Conservation (phyloP, 1,140 invertebrate genomes). For the Acromyrmex charruanus region DNA sequence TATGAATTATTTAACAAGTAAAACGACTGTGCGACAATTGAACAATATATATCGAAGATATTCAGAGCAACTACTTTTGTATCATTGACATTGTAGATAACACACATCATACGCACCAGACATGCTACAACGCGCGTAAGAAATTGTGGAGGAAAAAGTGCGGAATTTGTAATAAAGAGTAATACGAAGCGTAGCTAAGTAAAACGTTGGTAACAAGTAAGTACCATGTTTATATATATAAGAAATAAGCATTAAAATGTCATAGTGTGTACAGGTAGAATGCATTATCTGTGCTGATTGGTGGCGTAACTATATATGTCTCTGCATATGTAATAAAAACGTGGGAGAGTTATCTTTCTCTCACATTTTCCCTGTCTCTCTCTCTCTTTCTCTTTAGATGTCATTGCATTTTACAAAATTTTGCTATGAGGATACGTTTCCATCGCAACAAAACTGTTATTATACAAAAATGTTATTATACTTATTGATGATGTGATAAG, state of each 20-base stretch:
- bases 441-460: conserved; percentile 8
- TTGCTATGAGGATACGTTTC: conserved; percentile 29
- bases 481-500: background rate
- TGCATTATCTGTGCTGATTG: conserved; percentile 63
- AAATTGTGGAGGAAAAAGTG: conserved; percentile 5
- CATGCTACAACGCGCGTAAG: conserved; percentile 27
- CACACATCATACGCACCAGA: conserved; percentile 59
- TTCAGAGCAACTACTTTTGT: conserved; percentile 70
- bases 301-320: conserved; percentile 67
- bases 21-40: conserved; percentile 34
- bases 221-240: conserved; percentile 1
- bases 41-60: conserved; percentile 37
- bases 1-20: conserved; percentile 27
- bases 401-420: conserved; percentile 31
- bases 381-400: background rate
- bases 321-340: conserved; percentile 30
- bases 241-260: conserved; percentile 36
- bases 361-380: background rate
- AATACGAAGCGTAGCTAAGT: conserved; percentile 39
- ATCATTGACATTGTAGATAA: conserved; percentile 76
- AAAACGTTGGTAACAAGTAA: conserved; percentile 24
- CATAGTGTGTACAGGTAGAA: conserved; percentile 68
- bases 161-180: conserved; percentile 33
- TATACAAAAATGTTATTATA: conserved; percentile 9
- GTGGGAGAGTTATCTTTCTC: background rate